Base-by-base conservation (phyloP, 64 coral and sea anemone species). In the Catalaphyllia jardinei region DNA sequence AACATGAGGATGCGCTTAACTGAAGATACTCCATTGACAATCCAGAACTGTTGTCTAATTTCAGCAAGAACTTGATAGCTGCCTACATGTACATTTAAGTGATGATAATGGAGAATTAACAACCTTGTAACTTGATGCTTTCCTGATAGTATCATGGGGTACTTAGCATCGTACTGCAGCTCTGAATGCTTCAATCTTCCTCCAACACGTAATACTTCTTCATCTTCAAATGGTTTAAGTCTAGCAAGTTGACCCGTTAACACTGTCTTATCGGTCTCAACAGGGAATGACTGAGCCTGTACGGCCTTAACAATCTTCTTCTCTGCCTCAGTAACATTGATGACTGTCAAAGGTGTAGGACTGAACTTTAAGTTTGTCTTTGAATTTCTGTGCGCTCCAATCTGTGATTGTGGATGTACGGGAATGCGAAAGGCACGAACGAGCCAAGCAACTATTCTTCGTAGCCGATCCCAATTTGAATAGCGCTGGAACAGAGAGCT, bases 371-470 rank as follows among this genome's bases (percentile, higher is more conserved):
- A 30, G 18, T 4, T 75, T 46, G 42, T 4, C 2, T 22, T 18
- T 30, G 29, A 28, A 24, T 10, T 87, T 73, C 20, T 3, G 19
- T 86, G 14, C 39, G 11, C 60, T 46, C 22, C 24, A 24, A 5
- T 2, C 13, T 73, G 8, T 2, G 17, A 31, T 18, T 54, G 67
- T 11, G 54, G 28, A 57, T 16, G 15, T 57, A 9, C 15, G 54
- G 5, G 91, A 71, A 14, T 25, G 38, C 17, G 55, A 42, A 80
- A 52, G 31, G 8, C 60, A 49, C 76, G 24, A 24, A 33, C 52
- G 11, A 88, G 52, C 86, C 86, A 93, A 10, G 86, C 86, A 27
- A 82, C 69, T 17, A 80, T 30, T 81, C 91, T 80, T 88, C 84
- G 3, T 81, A 93, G 86, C 38, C 71, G 79, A 17, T 88, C 64